Base-by-base conservation (phyloP, 2,797 vertebrate genomes). In the Gymnoscopelus microlampas region DNA sequence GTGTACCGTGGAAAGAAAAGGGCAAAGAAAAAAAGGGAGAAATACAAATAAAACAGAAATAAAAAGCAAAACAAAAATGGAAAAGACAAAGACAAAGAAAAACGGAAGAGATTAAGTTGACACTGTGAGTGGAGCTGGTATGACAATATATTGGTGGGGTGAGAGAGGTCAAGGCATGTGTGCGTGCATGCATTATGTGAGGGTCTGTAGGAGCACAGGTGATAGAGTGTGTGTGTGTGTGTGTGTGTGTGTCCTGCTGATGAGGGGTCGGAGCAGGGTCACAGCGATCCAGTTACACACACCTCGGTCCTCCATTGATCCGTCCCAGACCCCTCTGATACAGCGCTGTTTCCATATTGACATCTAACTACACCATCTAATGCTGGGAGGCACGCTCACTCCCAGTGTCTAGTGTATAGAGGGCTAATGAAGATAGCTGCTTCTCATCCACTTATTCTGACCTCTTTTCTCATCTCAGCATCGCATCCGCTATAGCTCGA, bases 221-320 rank as follows among this genome's bases (percentile, higher is more conserved):
- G 82, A 83, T 63, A 74, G 10, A 67, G 58, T 44, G 69, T 73
- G 7, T 44, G 23, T 63, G 48, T 32, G 23, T 32, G 23, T 13
- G 60, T 39, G 32, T 10, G 15, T 39, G 39, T 10, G 68, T 63
- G 67, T 78, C 68, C 66, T 10, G 11, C 67, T 87, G 80, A 89
- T 87, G 81, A 88, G 71, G 65, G 87, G 88, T 88, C 84, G 83
- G 60, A 60, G 0, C 60, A 58, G 80, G 86, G 90, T 89, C 82
- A 79, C 66, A 7, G 75, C 62, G 87, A 86, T 90, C 84, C 73
- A 60, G 79, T 88, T 88, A 81, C 78, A 44, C 83, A 85, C 77
- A 60, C 69, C 66, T 85, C 74, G 80, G 60, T 69, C 71, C 68
- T 65, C 64, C 82, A 91, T 86, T 85, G 88, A 90, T 88, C 82